Percentiles rank a stretch among this genome's conserved stretches.
Conservation (phyloP, 1,140 invertebrate species). For the Harlomillsia oculata region DNA sequence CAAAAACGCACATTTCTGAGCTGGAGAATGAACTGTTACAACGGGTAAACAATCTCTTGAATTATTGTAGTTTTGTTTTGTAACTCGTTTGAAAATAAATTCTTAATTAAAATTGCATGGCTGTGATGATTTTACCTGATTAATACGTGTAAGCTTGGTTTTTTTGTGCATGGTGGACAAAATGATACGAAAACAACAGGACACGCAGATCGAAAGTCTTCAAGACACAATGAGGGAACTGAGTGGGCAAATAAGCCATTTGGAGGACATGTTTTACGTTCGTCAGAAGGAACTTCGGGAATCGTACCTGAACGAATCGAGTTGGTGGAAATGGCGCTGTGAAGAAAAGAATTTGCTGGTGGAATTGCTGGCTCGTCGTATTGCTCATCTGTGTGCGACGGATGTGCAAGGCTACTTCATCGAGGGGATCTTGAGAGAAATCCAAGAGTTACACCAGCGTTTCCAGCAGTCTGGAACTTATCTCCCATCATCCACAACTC, state of each 20-base stretch:
- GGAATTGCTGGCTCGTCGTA: slow-evolving; percentile 24
- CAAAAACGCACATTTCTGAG: neutral
- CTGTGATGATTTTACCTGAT: no score
- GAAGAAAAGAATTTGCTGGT: slow-evolving; percentile 32
- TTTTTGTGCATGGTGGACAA: no score
- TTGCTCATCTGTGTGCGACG: slow-evolving; percentile 30
- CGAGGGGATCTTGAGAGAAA: slow-evolving; percentile 30
- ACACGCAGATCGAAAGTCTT: slow-evolving; percentile 21
- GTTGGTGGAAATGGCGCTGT: slow-evolving; percentile 31
- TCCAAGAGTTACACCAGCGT: slow-evolving; percentile 14
- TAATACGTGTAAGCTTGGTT: no score
- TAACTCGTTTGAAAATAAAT: no score
- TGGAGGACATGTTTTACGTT: slow-evolving; percentile 14
- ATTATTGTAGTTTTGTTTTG: no score
- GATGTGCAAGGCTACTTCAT: slow-evolving; percentile 28
- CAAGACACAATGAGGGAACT: slow-evolving; percentile 14
- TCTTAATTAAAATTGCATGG: no score
- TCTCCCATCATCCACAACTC: no score
- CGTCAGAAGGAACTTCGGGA: slow-evolving; percentile 27
- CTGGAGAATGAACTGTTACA: slow-evolving; percentile 12
- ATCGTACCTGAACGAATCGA: slow-evolving; percentile 26
- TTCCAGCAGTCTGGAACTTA: neutral
- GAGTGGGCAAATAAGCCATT: slow-evolving; percentile 20
- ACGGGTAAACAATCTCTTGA: slow-evolving; percentile 6
- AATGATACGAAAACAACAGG: no score